Percentiles rank a stretch among this genome's conserved stretches.
Evolutionary conservation across 2,113 vertebrate genomes (phyloP).

Genomic region (Calypte anna): DNA sequence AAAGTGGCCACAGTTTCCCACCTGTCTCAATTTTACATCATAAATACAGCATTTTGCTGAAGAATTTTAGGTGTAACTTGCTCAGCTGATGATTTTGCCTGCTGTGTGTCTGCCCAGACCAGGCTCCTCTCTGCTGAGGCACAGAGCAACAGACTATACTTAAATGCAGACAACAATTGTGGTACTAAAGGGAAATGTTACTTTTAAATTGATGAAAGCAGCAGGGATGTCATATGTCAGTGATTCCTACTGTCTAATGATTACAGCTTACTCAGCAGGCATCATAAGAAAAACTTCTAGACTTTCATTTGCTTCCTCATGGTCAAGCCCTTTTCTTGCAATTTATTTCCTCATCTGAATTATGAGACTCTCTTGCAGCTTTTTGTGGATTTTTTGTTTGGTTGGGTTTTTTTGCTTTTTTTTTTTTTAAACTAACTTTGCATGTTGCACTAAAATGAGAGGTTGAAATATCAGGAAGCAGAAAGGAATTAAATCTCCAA

Average conservation of each 20-base stretch:
- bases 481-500: neutral
- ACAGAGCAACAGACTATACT: neutral
- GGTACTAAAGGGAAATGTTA: neutral
- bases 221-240: neutral
- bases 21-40: neutral
- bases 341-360: neutral
- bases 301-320: slow-evolving; percentile 20
- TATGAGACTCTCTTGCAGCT: neutral
- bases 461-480: neutral
- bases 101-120: neutral
- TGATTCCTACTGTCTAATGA: neutral
- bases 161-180: neutral
- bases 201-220: slow-evolving; percentile 20
- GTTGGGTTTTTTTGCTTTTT: no score
- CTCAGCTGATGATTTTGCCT: neutral
- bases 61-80: neutral
- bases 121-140: neutral
- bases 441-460: neutral
- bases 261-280: slow-evolving; percentile 12
- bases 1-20: neutral
- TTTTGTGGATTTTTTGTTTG: neutral
- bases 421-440: neutral
- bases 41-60: neutral
- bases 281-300: neutral
- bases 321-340: neutral